Conservation (phyloP, 2,797 vertebrate species). For the Buphagus erythrorhynchus region DNA sequence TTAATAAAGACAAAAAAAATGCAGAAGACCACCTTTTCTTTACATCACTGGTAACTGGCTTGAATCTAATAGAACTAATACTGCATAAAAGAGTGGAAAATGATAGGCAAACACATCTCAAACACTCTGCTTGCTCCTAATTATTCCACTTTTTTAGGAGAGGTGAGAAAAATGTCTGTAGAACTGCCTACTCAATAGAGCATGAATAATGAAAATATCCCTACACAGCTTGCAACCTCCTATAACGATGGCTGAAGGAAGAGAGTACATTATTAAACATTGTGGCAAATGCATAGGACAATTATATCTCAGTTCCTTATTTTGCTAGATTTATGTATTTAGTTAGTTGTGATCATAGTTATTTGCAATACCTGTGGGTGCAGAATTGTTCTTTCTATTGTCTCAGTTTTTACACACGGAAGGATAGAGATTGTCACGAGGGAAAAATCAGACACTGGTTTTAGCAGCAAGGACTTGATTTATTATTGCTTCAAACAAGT, state of each 20-base stretch:
- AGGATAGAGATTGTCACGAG: constrained; percentile 30
- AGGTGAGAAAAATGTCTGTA: constrained; percentile 49
- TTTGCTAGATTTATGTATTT: constrained; percentile 46
- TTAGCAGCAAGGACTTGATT: constrained; percentile 70
- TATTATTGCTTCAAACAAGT: constrained; percentile 76
- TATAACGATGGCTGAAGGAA: neutral
- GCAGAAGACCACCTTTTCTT: neutral
- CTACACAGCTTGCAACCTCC: constrained; percentile 14
- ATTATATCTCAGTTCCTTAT: constrained; percentile 27
- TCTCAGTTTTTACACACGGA: constrained; percentile 1
- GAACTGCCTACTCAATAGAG: constrained; percentile 51
- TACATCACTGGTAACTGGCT: neutral
- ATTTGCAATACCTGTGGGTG: constrained; percentile 3
- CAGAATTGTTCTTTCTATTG: constrained; percentile 14
- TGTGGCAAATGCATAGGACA: neutral
- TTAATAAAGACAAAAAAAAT: constrained; percentile 43
- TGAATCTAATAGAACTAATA: constrained; percentile 22
- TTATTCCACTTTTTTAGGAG: constrained; percentile 51
- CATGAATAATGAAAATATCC: constrained; percentile 56
- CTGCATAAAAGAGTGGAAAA: neutral
- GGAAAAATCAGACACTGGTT: constrained; percentile 63
- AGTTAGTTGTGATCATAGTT: constrained; percentile 21
- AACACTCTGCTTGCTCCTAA: constrained; percentile 41
- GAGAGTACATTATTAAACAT: constrained; percentile 24
- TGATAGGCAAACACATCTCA: constrained; percentile 15